Percentiles rank a stretch among this genome's conserved stretches.
phyloP scores from a whole-genome alignment of 2,797 vertebrate species.

The Anolis apletophallus region DNA sequence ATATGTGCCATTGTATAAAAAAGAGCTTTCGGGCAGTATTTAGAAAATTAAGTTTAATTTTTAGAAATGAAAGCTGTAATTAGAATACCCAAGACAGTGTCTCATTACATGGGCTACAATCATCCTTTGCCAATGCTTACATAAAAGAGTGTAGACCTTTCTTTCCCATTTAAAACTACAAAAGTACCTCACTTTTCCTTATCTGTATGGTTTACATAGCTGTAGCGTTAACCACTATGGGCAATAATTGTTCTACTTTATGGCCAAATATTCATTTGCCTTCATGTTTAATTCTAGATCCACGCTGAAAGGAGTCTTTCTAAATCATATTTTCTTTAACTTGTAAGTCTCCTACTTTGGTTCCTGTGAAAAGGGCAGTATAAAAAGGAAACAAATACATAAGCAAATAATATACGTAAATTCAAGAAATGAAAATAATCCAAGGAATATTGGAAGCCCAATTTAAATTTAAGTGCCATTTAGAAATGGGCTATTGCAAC shows the following conservation, averaged over 20 bases:
- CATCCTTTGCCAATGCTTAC: neutral
- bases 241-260: neutral
- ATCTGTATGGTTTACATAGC: neutral
- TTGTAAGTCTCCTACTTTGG: no score
- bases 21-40: slow-evolving; percentile 63
- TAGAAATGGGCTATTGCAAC: no score
- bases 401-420: no score
- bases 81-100: slow-evolving; percentile 34
- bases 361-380: no score
- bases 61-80: slow-evolving; percentile 44
- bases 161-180: neutral
- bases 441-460: no score
- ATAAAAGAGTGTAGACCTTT: neutral
- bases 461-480: no score
- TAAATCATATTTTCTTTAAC: no score
- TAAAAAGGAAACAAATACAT: no score
- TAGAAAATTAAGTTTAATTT: slow-evolving; percentile 48
- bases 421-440: no score
- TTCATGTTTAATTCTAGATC: no score
- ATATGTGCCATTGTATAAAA: slow-evolving; percentile 54
- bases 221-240: neutral
- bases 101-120: neutral
- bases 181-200: neutral
- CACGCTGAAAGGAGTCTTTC: no score
- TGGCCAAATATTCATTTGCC: neutral